Percentiles rank a stretch among this genome's conserved stretches.
Conservation (phyloP, 2,113 vertebrate species). For the Hyaena hyaena region DNA sequence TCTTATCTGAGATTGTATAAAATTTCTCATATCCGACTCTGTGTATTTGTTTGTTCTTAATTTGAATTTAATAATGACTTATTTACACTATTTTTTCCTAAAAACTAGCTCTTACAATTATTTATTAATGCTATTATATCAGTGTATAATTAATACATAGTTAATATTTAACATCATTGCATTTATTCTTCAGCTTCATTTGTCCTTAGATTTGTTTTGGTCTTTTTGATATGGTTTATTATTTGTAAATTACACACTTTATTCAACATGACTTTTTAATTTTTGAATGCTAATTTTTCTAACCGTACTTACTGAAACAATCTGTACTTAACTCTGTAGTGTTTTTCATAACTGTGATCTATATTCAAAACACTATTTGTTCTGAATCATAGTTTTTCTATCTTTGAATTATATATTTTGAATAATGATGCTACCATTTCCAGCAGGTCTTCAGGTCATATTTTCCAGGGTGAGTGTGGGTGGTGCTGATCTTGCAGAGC, state of each 20-base stretch:
- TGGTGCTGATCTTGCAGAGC: neutral
- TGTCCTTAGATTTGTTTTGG: conserved; percentile 18
- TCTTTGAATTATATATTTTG: neutral
- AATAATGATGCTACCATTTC: neutral
- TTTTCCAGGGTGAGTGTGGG: neutral
- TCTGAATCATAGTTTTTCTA: neutral
- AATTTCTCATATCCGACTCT: neutral
- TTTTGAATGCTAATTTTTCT: conserved; percentile 21
- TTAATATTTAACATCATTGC: conserved; percentile 32
- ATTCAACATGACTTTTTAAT: neutral
- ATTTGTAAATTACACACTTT: conserved; percentile 29
- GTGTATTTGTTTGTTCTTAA: conserved; percentile 49
- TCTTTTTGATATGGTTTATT: neutral
- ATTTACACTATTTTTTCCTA: conserved; percentile 25
- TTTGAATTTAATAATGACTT: conserved; percentile 30
- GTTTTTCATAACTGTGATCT: neutral
- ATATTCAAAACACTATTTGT: neutral
- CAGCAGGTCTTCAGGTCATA: neutral
- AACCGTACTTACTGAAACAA: neutral
- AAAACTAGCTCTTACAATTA: conserved; percentile 26
- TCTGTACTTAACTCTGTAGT: neutral
- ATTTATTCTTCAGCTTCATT: neutral
- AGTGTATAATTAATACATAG: neutral
- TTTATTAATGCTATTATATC: conserved; percentile 30
- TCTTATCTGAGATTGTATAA: neutral